A percentile compares a stretch with the other conserved stretches of the same genome.
Conservation (phyloP, 2,113 vertebrate genomes). For the Pseudorasbora parva region DNA sequence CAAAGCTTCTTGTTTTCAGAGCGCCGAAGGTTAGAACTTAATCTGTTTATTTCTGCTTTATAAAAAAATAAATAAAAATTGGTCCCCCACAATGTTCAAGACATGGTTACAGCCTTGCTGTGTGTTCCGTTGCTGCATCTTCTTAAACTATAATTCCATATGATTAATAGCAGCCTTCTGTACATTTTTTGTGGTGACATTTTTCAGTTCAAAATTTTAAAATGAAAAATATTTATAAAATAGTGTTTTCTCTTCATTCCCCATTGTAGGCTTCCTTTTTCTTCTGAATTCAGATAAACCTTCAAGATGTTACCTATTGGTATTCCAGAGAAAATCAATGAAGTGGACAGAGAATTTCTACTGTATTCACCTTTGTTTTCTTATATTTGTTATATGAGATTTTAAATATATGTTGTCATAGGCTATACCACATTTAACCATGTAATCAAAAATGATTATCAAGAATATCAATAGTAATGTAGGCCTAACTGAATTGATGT, state of each 20-base stretch:
- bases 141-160: neutral
- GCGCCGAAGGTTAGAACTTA: conserved; percentile 1
- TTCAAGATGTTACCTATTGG: neutral
- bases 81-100: too few relatives aligned
- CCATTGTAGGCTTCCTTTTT: neutral
- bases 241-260: neutral
- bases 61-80: too few relatives aligned
- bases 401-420: neutral
- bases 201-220: neutral
- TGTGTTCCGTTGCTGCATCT: neutral
- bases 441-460: neutral
- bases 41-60: too few relatives aligned
- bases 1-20: conserved; percentile 26
- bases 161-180: neutral
- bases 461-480: neutral
- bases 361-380: neutral
- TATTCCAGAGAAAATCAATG: neutral
- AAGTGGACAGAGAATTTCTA: neutral
- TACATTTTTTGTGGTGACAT: neutral
- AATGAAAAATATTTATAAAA: neutral
- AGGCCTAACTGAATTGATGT: neutral
- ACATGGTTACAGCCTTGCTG: too few relatives aligned
- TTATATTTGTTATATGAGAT: neutral
- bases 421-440: neutral
- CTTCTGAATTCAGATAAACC: neutral